These are phyloP conservation scores for Samia ricini DNA, from an alignment of 1,140 invertebrate species.

Conservation along the genomic window DNA sequence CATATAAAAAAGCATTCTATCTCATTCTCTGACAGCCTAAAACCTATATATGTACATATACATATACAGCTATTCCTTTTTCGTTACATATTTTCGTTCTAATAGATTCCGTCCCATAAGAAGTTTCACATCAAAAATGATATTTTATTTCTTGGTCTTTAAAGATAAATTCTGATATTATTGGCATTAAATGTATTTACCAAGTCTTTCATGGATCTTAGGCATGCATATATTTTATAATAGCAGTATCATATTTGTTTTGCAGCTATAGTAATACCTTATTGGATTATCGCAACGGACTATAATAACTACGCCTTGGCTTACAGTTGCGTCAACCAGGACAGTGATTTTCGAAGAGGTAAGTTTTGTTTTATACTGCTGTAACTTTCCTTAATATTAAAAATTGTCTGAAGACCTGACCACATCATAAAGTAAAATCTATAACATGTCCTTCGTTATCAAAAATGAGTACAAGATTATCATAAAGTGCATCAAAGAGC, in stretches of 20 bases:
- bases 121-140: not conserved
- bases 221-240: not conserved
- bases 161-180: too few species aligned
- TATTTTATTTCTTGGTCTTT: too few species aligned
- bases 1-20: too few species aligned
- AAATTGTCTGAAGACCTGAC: not conserved
- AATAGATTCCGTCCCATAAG: not conserved
- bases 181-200: too few species aligned
- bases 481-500: too few species aligned
- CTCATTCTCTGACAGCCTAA: not conserved
- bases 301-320: conserved; percentile 37
- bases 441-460: too few species aligned
- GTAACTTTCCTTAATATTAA: not conserved
- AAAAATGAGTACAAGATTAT: too few species aligned
- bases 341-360: conserved; percentile 32
- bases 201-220: not conserved
- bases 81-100: too few species aligned
- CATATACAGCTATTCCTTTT: not conserved
- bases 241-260: not conserved
- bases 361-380: conserved; percentile 4
- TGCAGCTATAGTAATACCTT: conserved; percentile 14
- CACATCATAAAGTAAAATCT: too few species aligned
- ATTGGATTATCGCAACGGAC: conserved; percentile 36
- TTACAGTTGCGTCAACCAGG: conserved; percentile 46
- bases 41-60: too few species aligned